A percentile compares a stretch with the other conserved stretches of the same genome.
These are phyloP conservation scores for Propithecus deckenii DNA, from an alignment of 2,797 vertebrate genomes.

Conservation along the genomic window DNA sequence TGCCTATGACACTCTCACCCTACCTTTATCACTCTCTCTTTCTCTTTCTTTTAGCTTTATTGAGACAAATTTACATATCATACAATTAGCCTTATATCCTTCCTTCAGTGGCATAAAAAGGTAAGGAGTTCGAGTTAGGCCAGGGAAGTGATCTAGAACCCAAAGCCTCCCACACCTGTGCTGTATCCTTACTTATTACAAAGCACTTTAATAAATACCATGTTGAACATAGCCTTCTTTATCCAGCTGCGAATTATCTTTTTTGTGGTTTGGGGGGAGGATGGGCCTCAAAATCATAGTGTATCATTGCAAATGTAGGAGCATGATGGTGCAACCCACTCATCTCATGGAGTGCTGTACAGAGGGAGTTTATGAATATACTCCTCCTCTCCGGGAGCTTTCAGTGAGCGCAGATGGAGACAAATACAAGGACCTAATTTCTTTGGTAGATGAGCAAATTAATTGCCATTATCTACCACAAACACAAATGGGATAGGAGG, in stretches of 20 bases:
- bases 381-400: background rate
- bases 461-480: background rate
- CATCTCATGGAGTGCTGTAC: background rate
- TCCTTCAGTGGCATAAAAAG: background rate
- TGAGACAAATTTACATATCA: background rate
- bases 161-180: background rate
- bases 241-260: background rate
- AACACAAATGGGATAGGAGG: background rate
- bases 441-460: constrained; percentile 18
- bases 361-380: too few species aligned
- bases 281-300: background rate
- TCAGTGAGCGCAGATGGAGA: background rate
- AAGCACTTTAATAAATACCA: background rate
- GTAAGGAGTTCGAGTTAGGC: background rate
- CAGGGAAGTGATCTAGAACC: background rate
- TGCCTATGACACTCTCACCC: too few species aligned
- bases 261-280: background rate
- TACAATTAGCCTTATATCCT: background rate
- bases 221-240: background rate
- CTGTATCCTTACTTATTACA: background rate
- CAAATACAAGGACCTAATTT: background rate
- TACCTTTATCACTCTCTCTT: background rate
- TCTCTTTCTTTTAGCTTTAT: background rate
- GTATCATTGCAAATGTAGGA: background rate
- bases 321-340: background rate